Conservation (phyloP, 2,797 vertebrate species). For the Pipistrellus kuhlii region DNA sequence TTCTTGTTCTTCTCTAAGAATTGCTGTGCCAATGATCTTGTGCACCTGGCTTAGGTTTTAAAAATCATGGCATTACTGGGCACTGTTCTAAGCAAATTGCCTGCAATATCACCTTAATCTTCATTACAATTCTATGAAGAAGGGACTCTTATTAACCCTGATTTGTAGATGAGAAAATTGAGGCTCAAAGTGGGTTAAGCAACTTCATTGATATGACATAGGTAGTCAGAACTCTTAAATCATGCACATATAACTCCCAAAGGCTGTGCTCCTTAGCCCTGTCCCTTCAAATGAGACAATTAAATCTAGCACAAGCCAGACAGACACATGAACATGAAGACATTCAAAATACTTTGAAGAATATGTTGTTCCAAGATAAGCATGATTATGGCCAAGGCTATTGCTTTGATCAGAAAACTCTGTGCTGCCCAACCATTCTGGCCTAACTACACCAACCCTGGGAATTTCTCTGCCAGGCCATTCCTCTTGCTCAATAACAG, state of each 20-base stretch:
- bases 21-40: not conserved
- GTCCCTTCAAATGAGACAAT: not conserved
- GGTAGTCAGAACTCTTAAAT: not conserved
- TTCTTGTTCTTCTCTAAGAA: not conserved
- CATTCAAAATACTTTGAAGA: not conserved
- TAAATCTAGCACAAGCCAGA: not conserved
- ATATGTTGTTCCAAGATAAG: not conserved
- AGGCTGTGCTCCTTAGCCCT: not conserved
- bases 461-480: conserved; percentile 83
- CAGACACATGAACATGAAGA: not conserved
- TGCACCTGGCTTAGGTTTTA: not conserved
- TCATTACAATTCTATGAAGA: not conserved
- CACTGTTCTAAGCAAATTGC: not conserved
- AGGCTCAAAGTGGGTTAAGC: not conserved
- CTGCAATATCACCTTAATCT: not conserved
- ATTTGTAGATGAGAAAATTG: not conserved
- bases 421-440: conserved; percentile 52
- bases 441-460: conserved; percentile 75
- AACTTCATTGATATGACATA: not conserved
- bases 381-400: not conserved
- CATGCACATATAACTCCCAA: not conserved
- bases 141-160: not conserved
- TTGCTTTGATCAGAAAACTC: conserved; percentile 52
- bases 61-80: not conserved
- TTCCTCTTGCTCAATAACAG: conserved; percentile 85